Base-by-base conservation (phyloP, 2,888 invertebrate genomes). In the Maniola hyperantus region DNA sequence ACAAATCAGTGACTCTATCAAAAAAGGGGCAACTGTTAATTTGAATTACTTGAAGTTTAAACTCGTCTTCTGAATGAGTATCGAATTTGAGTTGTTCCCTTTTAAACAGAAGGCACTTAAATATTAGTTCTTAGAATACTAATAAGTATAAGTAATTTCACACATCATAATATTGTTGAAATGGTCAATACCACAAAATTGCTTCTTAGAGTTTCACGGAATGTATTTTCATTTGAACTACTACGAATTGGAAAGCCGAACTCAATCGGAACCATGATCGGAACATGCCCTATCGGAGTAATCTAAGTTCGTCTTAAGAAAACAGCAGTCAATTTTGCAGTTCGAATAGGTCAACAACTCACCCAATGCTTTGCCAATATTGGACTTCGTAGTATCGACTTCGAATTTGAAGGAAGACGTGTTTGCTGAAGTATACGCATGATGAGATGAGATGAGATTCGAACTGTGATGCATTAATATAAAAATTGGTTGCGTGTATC, bases 241-340 rank as follows among this genome's bases (percentile, higher is more conserved):
- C 51, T 39, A 26, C 26, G 13, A 62, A 62, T 42, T n/a, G 51
- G 39, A 33, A 15, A 53, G 53, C 53, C 7, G 42, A 62, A 62
- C 42, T 62, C 62, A 26, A 62, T 51, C 39, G 39, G 15, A 48
- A 13, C 26, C 26, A 26, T 26, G 26, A 5, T 36, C 36, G 44
- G 15, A 15, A 51, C 61, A 50, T 51, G 61, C 36, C 39, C 61
- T 39, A 61, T 61, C 61, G 61, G 26, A 26, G 62, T 42, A 62
- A 62, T 62, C 53, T 62, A 62, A 62, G 62, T 62, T 62, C 26
- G 53, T 42, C 55, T 46, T 64, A 65, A 62, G 64, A 64, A 58
- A 65, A 65, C 60, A 50, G 42, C 36, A 60, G 65, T 60, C 54
- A 42, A 20, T 65, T 65, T 65, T 51, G 54, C 62, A 62, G 53